Evolutionary conservation across 2,113 vertebrate species (phyloP), one percentile per base, ranked within the genome.

Genomic region (Nyctibius bracteatus): DNA sequence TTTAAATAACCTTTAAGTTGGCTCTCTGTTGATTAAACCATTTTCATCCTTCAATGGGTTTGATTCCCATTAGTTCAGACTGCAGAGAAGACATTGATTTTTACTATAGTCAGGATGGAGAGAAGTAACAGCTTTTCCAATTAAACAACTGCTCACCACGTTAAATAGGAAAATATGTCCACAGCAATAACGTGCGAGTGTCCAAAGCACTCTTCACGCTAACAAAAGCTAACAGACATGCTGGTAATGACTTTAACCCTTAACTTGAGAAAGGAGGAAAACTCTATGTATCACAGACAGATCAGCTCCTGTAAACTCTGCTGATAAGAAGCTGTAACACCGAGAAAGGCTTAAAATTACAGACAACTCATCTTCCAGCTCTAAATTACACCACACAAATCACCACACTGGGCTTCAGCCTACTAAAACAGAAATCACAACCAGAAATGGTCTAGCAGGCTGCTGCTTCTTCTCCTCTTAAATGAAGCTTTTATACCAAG

Each of bases 91-190:
- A 80, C 92, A 97, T 35, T 94, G 97, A 98, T 97, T 97, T 98
- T 96, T 89, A 83, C 95, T 85, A 19, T 4, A 91, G 94, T 70
- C 72, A 92, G 80, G 78, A 97, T 92, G 83, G 94, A 80, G 86
- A 92, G 78, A 95, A 97, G 80, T 97, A 97, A 94, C 88, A 92
- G 94, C 91, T 98, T 96, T 96, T 96, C 96, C 96, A 97, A 96
- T 96, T 96, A 96, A 96, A 82, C 78, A 97, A 96, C 70, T 93
- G 92, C 90, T 97, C 87, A 33, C 65, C 89, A 84, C 21, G 33
- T 90, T 97, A 97, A 96, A 67, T 54, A 96, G 92, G 57, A 93
- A 97, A 97, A 82, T 86, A 86, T 33, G 63, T 86, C 88, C 87
- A 35, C 14, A 31, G 62, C 90, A 79, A 97, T 90, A 97, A 95